phyloP scores from a whole-genome alignment of 2,113 vertebrate species.

The Lagopus leucura region DNA sequence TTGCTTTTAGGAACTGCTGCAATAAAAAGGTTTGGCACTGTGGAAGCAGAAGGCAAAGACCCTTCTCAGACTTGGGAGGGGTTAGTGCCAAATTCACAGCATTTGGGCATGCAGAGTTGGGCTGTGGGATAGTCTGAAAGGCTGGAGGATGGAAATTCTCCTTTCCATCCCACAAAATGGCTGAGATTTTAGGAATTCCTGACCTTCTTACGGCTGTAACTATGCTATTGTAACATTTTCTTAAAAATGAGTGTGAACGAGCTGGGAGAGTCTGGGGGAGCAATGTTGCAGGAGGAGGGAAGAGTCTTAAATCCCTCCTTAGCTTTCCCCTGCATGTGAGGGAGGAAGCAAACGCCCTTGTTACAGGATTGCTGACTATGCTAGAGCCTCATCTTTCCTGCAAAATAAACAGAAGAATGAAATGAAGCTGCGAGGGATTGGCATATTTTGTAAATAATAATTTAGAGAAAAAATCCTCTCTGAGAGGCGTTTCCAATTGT shows the following conservation, averaged over 20 bases:
- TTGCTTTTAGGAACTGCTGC: background rate
- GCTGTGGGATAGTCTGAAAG: background rate
- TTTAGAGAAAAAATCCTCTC: background rate
- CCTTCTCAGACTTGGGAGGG: background rate
- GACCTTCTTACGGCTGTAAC: background rate
- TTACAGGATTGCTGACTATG: background rate
- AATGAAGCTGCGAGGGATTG: background rate
- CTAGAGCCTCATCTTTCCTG: background rate
- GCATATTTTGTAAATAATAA: background rate
- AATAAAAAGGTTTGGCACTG: background rate
- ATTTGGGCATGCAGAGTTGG: background rate
- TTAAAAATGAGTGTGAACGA: background rate
- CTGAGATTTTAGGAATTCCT: background rate
- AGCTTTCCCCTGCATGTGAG: background rate
- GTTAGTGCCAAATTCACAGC: background rate
- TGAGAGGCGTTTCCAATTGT: background rate
- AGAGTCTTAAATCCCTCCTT: background rate
- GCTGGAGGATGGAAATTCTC: background rate
- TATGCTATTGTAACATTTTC: background rate
- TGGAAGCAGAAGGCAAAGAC: background rate
- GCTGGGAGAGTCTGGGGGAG: background rate
- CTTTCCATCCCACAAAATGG: background rate
- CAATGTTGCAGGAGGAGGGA: background rate
- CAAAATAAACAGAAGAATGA: background rate
- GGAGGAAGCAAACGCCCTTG: background rate